These are phyloP conservation scores for Coptodon rendalli DNA, from an alignment of 2,113 vertebrate genomes.

Conservation along the genomic window DNA sequence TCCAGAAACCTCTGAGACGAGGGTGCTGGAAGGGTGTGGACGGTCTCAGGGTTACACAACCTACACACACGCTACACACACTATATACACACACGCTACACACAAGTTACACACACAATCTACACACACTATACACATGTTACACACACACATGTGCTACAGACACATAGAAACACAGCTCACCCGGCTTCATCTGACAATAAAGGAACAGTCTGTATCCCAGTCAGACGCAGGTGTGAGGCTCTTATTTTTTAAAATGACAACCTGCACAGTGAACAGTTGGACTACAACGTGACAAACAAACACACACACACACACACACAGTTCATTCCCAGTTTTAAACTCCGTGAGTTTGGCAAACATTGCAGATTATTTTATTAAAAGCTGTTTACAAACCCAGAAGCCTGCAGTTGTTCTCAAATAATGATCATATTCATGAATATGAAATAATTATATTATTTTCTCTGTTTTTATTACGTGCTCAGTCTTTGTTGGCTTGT, in stretches of 20 bases:
- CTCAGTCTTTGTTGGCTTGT: background rate
- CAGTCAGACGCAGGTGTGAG: background rate
- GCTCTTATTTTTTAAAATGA: background rate
- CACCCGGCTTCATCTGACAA: background rate
- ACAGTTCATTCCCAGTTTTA: rapidly evolving
- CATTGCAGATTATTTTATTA: background rate
- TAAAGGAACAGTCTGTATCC: background rate
- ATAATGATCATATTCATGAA: background rate
- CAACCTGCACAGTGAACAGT: background rate
- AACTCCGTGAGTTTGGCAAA: background rate
- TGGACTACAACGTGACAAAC: background rate
- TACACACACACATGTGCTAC: background rate
- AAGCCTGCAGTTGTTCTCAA: background rate
- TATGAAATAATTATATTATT: background rate
- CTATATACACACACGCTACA: background rate
- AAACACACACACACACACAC: background rate
- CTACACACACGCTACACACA: background rate
- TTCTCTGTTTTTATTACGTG: background rate
- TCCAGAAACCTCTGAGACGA: background rate
- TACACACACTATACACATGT: rapidly evolving
- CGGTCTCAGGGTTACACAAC: background rate
- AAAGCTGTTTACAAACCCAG: background rate
- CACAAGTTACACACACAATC: background rate
- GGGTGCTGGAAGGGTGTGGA: background rate
- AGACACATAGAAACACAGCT: background rate